These are phyloP conservation scores for Zaprionus africanus DNA, from an alignment of 1,140 invertebrate genomes.

Conservation along the genomic window DNA sequence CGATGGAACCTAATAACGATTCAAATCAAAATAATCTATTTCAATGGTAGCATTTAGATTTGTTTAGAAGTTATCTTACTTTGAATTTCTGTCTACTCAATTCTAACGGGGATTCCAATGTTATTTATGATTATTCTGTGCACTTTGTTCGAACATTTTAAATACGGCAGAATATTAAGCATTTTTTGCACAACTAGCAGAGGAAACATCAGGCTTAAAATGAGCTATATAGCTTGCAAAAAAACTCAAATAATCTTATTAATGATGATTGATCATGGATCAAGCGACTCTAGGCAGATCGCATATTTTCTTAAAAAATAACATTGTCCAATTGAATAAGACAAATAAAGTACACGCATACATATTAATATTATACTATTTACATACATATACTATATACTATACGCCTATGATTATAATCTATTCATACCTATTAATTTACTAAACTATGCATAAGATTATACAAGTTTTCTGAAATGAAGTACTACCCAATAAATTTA, in stretches of 20 bases:
- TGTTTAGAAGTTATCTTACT: conserved; percentile 32
- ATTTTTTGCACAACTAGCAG: conserved; percentile 41
- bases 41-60: conserved; percentile 27
- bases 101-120: conserved; percentile 44
- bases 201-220: conserved; percentile 51
- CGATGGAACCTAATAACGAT: conserved; percentile 17
- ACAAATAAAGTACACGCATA: conserved; percentile 36
- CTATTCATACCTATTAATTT: conserved; percentile 62
- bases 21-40: conserved; percentile 45
- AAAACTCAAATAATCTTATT: conserved; percentile 41
- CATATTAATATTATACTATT: conserved; percentile 54
- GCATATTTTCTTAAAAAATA: conserved; percentile 55
- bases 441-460: conserved; percentile 76
- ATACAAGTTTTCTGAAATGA: conserved; percentile 77
- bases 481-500: conserved; percentile 85
- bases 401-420: conserved; percentile 27
- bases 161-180: conserved; percentile 38
- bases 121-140: conserved; percentile 72
- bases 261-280: conserved; percentile 68
- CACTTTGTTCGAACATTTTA: conserved; percentile 69
- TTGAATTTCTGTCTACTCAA: conserved; percentile 33
- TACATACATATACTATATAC: conserved; percentile 52
- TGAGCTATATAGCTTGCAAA: conserved; percentile 47
- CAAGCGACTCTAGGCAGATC: conserved; percentile 45
- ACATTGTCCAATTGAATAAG: conserved; percentile 67